These are phyloP conservation scores for Muntiacus muntjak DNA, from an alignment of 2,113 vertebrate genomes.

Conservation along the genomic window DNA sequence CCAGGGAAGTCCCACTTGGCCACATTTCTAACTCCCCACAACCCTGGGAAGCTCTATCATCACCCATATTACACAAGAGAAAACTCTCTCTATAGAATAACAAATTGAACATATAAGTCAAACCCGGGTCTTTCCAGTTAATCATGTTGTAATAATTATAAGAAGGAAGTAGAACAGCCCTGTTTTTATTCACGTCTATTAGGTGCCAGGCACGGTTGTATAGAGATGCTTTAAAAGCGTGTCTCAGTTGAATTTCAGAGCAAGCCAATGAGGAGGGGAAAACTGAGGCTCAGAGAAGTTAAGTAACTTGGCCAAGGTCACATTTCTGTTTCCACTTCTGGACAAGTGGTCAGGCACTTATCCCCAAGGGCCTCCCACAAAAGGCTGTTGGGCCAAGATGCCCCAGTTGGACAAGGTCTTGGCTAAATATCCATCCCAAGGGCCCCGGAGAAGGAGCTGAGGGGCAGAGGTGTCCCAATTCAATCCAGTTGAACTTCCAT, in stretches of 20 bases:
- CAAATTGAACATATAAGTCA: neutral
- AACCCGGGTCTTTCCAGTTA: neutral
- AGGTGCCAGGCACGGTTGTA: neutral
- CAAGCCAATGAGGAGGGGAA: neutral
- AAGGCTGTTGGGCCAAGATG: slow-evolving; percentile 71
- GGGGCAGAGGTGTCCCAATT: slow-evolving; percentile 81
- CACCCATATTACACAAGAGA: neutral
- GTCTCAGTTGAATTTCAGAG: neutral
- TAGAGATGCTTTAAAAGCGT: fast-evolving
- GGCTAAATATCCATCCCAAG: slow-evolving; percentile 58
- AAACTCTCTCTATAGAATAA: neutral
- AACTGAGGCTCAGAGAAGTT: neutral
- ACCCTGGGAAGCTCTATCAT: no score
- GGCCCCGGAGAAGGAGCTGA: slow-evolving; percentile 62
- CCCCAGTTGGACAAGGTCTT: slow-evolving; percentile 74
- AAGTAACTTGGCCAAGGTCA: slow-evolving; percentile 50
- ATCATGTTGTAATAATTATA: fast-evolving
- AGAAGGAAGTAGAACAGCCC: neutral
- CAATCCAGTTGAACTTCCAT: slow-evolving; percentile 78
- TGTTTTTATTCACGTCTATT: fast-evolving
- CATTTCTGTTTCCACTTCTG: slow-evolving; percentile 65
- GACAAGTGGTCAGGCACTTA: slow-evolving; percentile 39
- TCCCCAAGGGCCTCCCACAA: slow-evolving; percentile 54
- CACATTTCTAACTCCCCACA: neutral
- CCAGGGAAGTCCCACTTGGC: neutral